Base-by-base conservation (phyloP, 2,113 vertebrate genomes). In the Trematocara macrostoma region DNA sequence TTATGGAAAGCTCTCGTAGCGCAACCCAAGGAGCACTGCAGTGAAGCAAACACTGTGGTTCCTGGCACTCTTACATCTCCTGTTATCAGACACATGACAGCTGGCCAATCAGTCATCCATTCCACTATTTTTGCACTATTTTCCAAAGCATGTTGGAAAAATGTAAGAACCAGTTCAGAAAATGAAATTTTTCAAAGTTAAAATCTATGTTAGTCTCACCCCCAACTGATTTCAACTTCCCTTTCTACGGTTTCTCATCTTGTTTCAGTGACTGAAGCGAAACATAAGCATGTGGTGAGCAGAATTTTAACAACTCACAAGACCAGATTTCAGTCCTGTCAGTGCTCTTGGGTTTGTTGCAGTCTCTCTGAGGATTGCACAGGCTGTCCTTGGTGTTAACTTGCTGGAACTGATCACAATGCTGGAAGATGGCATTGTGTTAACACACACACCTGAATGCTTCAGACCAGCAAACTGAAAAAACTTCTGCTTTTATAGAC, bases 31-130 rank as follows among this genome's bases (percentile, higher is more conserved):
- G 74, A 88, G 87, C 82, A 78, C 83, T 34, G 23, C 82, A 84
- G 51, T 89, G 57, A 83, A 83, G 84, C 64, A 89, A 91, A 91
- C 81, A 47, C 78, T 87, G 81, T 18, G 87, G 84, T 83, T 93
- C 51, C 87, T 93, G 92, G 85, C 88, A 74, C 40, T 45, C 76
- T 79, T 8, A 83, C 83, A 49, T 89, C 82, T 83, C 84, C 26
- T 14, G 18, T 85, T 93, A 92, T 92, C 87, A 89, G 90, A 88
- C 85, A 84, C 83, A 81, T 90, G 89, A 94, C 91, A 91, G 90
- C 69, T 88, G 90, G 83, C 83, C 86, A 88, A 87, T 93, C 85
- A 90, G 87, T 91, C 79, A 91, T 59, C 64, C 81, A 12, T 55
- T 49, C 31, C 59, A 61, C 86, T 59, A 69, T 87, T 67, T 67